Conservation (phyloP, 2,888 invertebrate species). For the Troides aeacus region DNA sequence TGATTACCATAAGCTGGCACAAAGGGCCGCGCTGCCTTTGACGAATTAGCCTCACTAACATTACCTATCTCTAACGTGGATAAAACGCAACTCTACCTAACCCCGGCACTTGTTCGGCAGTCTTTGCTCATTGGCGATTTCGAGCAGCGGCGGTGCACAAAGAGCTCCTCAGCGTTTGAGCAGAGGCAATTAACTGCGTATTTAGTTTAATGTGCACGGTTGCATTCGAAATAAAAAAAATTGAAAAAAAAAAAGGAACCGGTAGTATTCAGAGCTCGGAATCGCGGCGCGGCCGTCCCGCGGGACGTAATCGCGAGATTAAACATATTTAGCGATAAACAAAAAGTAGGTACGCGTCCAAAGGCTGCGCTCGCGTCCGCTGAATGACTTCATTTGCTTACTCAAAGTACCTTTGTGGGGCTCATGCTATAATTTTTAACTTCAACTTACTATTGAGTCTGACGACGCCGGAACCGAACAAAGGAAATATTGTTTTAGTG, state of each 20-base stretch:
- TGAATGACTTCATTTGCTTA: constrained; percentile 29
- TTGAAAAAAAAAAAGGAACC: neutral
- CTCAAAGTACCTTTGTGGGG: constrained; percentile 21
- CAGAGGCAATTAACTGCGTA: constrained; percentile 23
- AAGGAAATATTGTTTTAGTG: constrained; percentile 8
- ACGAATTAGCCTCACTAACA: constrained; percentile 72
- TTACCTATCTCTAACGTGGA: constrained; percentile 47
- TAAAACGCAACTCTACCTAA: constrained; percentile 29
- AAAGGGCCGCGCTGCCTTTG: constrained; percentile 72
- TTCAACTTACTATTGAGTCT: constrained; percentile 18
- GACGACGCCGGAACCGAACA: constrained; percentile 21
- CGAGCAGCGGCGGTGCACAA: constrained; percentile 26
- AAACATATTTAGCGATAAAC: constrained; percentile 24
- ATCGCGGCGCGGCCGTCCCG: constrained; percentile 16
- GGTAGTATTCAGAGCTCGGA: neutral
- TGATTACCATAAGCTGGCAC: constrained; percentile 76
- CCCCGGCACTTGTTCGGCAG: constrained; percentile 30
- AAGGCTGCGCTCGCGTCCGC: constrained; percentile 9
- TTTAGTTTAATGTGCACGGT: constrained; percentile 23
- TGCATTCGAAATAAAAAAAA: constrained; percentile 7
- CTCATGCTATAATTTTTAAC: constrained; percentile 16
- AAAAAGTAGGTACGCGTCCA: constrained; percentile 18
- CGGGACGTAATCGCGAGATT: constrained; percentile 21
- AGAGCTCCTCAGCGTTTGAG: constrained; percentile 23
- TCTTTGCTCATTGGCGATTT: constrained; percentile 34